phyloP scores from a whole-genome alignment of 2,888 invertebrate genomes.

The Trissoscelio sp. region DNA sequence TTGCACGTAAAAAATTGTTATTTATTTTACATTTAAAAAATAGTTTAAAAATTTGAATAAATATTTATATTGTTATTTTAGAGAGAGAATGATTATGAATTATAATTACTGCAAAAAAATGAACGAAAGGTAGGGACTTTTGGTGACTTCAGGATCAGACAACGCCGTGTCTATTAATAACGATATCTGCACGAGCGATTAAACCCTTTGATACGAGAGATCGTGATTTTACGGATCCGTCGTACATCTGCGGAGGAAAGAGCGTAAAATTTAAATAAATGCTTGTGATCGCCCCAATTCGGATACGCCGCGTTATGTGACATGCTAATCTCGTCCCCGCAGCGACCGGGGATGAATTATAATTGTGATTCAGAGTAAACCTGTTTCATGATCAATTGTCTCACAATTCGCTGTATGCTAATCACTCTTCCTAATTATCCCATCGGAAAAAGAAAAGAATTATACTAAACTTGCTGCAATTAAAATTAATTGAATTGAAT shows the following conservation, averaged over 20 bases:
- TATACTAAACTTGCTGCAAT: too few relatives aligned
- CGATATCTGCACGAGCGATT: slow-evolving; percentile 66
- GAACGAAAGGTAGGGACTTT: too few relatives aligned
- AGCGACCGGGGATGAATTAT: slow-evolving; percentile 74
- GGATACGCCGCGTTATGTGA: slow-evolving; percentile 79
- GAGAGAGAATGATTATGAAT: too few relatives aligned
- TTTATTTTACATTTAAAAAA: too few relatives aligned
- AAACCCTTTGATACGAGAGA: slow-evolving; percentile 71
- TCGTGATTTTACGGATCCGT: slow-evolving; percentile 78
- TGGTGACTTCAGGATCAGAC: too few relatives aligned
- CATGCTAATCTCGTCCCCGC: slow-evolving; percentile 80
- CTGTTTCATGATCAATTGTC: slow-evolving; percentile 68
- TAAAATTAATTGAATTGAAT: too few relatives aligned
- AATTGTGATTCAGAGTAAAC: slow-evolving; percentile 68
- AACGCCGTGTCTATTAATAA: slow-evolving; percentile 72
- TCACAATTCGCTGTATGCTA: slow-evolving; percentile 34
- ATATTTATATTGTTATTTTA: too few relatives aligned
- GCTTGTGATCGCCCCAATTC: slow-evolving; percentile 73
- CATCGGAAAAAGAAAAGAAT: too few relatives aligned
- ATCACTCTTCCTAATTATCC: too few relatives aligned
- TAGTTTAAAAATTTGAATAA: too few relatives aligned
- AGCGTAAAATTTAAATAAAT: slow-evolving; percentile 83
- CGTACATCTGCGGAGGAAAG: slow-evolving; percentile 76
- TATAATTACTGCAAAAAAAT: too few relatives aligned
- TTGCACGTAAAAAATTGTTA: too few relatives aligned